These are phyloP conservation scores for Choristoneura rosaceana DNA, from an alignment of 2,888 invertebrate genomes.

Conservation along the genomic window DNA sequence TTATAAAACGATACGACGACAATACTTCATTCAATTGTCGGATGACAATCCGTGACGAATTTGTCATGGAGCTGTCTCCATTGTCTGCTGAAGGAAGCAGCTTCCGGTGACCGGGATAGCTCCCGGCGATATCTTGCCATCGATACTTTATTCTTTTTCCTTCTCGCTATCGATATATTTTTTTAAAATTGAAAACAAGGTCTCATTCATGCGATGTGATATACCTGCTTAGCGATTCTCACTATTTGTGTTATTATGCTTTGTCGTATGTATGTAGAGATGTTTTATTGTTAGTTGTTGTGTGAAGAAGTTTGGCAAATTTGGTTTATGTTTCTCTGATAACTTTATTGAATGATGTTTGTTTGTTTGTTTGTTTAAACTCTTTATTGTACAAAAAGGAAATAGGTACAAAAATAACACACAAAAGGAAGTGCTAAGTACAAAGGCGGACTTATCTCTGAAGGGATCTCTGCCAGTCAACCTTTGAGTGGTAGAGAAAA, in stretches of 20 bases:
- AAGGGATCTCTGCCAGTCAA: no score
- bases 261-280: neutral
- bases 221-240: constrained; percentile 24
- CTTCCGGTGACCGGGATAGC: constrained; percentile 75
- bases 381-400: no score
- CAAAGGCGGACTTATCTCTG: no score
- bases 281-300: neutral
- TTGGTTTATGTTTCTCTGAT: neutral
- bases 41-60: constrained; percentile 78
- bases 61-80: constrained; percentile 76
- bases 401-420: no score
- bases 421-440: no score
- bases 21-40: constrained; percentile 68
- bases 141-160: constrained; percentile 55
- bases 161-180: constrained; percentile 49
- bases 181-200: constrained; percentile 61
- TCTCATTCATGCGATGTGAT: constrained; percentile 50
- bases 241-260: constrained; percentile 5
- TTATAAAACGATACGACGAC: constrained; percentile 73
- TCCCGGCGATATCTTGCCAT: constrained; percentile 76
- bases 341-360: neutral
- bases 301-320: neutral
- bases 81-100: constrained; percentile 81
- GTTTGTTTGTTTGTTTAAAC: no score
- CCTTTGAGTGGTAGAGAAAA: no score